Base-by-base conservation (phyloP, 2,888 invertebrate genomes). In the Sycophila texana region DNA sequence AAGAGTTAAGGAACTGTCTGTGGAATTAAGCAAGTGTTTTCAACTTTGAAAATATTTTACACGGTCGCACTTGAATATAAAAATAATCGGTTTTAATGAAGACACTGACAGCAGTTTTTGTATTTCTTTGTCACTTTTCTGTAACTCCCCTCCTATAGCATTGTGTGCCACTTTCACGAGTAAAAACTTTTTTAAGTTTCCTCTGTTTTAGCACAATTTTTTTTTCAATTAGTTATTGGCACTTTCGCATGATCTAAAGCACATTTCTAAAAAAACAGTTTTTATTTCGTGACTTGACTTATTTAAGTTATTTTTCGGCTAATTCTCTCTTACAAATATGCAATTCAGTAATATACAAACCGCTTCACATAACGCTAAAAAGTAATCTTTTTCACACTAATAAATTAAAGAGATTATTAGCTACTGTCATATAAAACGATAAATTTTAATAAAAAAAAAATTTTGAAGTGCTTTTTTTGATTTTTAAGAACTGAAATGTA, bases 51-150 rank as follows among this genome's bases (percentile, higher is more conserved):
- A 71, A 68, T 68, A 80, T 67, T 80, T 71, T 74, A 72, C 61
- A 74, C 58, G 53, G 14, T 73, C 51, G n/a, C 72, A 16, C 53
- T 73, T 49, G 57, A 80, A 70, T 80, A 80, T 20, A 76, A 80
- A 80, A 80, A 80, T 80, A 80, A 80, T 72, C 55, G 22, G 71
- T 55, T 71, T 70, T 26, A 76, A 76, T 72, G 39, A 67, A 67
- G 51, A 68, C 47, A 73, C 22, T 73, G 39, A 68, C 57, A 72
- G 60, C 61, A 68, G 68, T 67, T 74, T 71, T 68, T 13, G 73
- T 78, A 55, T 55, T 61, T 49, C 22, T 26, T 63, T 70, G 55
- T 57, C 49, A 57, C 65, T 53, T 74, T 71, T 74, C 18, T 20
- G 7, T 66, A 5, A 16, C 75, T 58, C 7, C 61, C 16, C 61